Evolutionary conservation across 37 sponge, comb jelly and placozoan genomes (phyloP).

Genomic region (Tethya wilhelma): DNA sequence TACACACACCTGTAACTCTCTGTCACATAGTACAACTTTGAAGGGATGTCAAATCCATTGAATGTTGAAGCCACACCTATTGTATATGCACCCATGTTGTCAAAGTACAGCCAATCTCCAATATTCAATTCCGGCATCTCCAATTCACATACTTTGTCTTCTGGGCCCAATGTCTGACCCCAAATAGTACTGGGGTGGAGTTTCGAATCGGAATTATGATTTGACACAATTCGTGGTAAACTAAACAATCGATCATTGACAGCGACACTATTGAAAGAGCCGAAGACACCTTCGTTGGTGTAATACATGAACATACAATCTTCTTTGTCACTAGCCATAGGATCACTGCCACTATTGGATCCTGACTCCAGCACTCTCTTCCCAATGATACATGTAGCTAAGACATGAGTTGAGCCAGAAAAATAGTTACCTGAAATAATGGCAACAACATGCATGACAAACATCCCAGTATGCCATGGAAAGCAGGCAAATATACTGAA

Average conservation of each 20-base stretch:
- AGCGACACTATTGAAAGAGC: conserved; percentile 66
- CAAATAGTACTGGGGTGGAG: conserved; percentile 48
- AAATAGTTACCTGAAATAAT: not conserved
- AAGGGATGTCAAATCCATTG: no score
- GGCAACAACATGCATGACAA: not conserved
- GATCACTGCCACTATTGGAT: not conserved
- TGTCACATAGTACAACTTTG: no score
- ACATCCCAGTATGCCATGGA: not conserved
- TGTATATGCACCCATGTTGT: no score
- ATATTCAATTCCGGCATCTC: no score
- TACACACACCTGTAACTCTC: no score
- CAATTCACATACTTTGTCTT: conserved; percentile 36
- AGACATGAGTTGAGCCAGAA: not conserved
- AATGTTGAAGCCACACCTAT: no score
- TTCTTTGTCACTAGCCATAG: not conserved
- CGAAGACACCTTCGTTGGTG: conserved; percentile 81
- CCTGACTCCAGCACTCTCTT: not conserved
- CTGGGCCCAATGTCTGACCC: conserved; percentile 80
- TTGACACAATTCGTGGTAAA: no score
- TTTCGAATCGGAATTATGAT: no score
- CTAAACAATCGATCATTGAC: no score
- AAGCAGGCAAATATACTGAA: no score
- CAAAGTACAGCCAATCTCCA: no score
- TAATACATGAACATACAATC: conserved; percentile 60
- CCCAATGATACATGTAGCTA: no score